A percentile compares a stretch with the other conserved stretches of the same genome.
Evolutionary conservation across 2,888 invertebrate species (phyloP).

Genomic region (Eilema caniola): DNA sequence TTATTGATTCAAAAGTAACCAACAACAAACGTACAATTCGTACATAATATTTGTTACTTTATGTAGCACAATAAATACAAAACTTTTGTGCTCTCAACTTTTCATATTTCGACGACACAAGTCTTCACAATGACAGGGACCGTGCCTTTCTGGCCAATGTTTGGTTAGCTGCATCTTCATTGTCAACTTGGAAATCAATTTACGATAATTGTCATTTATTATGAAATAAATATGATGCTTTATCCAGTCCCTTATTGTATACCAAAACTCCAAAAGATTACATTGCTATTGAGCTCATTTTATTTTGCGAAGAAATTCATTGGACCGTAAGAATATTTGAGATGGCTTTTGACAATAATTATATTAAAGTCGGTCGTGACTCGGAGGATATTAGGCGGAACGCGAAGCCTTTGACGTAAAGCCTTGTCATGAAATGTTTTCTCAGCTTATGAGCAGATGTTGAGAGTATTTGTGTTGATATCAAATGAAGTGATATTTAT

Average conservation of each 20-base stretch:
- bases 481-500: slow-evolving; percentile 57
- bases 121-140: slow-evolving; percentile 77
- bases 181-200: slow-evolving; percentile 83
- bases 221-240: slow-evolving; percentile 86
- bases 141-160: slow-evolving; percentile 88
- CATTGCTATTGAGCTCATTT: slow-evolving; percentile 72
- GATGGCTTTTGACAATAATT: slow-evolving; percentile 84
- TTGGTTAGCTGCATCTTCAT: slow-evolving; percentile 89
- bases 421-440: slow-evolving; percentile 77
- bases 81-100: slow-evolving; percentile 66
- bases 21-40: slow-evolving; percentile 58
- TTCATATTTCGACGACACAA: slow-evolving; percentile 60
- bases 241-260: slow-evolving; percentile 73
- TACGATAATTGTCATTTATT: slow-evolving; percentile 87
- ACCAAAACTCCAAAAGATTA: slow-evolving; percentile 66
- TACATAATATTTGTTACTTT: slow-evolving; percentile 79
- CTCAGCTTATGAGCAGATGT: slow-evolving; percentile 82
- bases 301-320: slow-evolving; percentile 78
- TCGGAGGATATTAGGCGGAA: slow-evolving; percentile 79
- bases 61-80: slow-evolving; percentile 74
- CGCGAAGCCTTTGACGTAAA: slow-evolving; percentile 67
- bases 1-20: slow-evolving; percentile 42
- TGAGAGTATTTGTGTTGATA: slow-evolving; percentile 57
- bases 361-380: slow-evolving; percentile 70
- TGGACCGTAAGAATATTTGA: slow-evolving; percentile 66